Evolutionary conservation across 2,113 vertebrate genomes (phyloP), one percentile per base, ranked within the genome.

Genomic region (Capreolus pygargus): DNA sequence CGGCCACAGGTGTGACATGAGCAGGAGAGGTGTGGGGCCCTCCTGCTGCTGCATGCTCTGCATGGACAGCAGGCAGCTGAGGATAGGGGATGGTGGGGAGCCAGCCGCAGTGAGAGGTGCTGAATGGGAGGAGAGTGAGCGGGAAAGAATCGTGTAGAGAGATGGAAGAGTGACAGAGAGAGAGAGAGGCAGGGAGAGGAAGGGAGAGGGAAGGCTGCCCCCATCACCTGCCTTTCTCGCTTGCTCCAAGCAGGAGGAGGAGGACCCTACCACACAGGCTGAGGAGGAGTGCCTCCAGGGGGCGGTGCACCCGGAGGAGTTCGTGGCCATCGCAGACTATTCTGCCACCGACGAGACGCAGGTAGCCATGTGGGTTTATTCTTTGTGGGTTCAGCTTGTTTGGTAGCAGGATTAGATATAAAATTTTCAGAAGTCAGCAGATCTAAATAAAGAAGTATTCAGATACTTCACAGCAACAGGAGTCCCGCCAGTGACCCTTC

Each of bases 281-380:
- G 95, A 90, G 17, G 89, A 67, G 14, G 94, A 94, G 58, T 54
- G 6, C n/a, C 61, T 95, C 30, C 70, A 76, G 76, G 97, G 93
- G 5, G 30, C 19, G 0, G 54, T 7, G 3, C 64, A 81, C n/a
- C 97, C 97, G 0, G 97, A 97, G 57, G 98, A 98, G 70, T 98
- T 98, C 0, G 97, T 98, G 83, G 98, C 97, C 89, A 98, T 98
- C 0, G 96, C 98, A 5, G 98, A 98, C 91, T 98, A 98, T 11
- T 13, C 92, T 10, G 98, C 98, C 54, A 93, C 97, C 0, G 98
- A 98, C 0, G 98, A 98, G 60, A 98, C 97, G 0, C 98, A 98
- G 98, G 98, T 98, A 98, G 36, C 83, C 27, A 10, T 19, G 15
- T 3, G 21, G 16, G n/a, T n/a, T 50, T 30, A 0, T 36, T 76